These are phyloP conservation scores for Temnothorax rugatulus DNA, from an alignment of 2,888 invertebrate genomes.

Conservation along the genomic window DNA sequence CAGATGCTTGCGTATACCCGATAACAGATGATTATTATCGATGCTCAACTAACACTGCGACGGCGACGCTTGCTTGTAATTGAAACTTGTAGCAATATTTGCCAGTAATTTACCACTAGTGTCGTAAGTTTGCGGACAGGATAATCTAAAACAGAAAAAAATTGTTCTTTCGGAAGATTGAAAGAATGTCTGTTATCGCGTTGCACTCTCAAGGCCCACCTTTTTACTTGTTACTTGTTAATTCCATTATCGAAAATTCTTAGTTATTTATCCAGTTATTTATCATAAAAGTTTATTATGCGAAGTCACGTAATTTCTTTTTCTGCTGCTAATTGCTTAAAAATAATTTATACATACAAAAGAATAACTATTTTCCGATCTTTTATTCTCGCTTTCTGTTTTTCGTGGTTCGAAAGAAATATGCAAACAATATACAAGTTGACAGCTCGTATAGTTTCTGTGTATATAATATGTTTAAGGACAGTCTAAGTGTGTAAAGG, in stretches of 20 bases:
- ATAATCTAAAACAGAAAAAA: background rate
- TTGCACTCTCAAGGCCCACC: too few species aligned
- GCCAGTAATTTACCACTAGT: background rate
- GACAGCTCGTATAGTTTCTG: background rate
- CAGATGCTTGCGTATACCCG: background rate
- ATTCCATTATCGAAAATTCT: background rate
- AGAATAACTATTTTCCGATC: background rate
- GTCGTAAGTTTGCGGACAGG: background rate
- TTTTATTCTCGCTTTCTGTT: background rate
- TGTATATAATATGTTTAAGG: background rate
- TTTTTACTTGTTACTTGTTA: background rate
- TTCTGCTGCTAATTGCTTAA: background rate
- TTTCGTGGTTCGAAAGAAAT: background rate
- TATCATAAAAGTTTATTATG: background rate
- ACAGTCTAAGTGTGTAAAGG: background rate
- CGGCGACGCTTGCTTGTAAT: constrained; percentile 1
- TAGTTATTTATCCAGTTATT: background rate
- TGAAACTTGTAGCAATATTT: constrained; percentile 1
- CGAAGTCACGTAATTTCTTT: background rate
- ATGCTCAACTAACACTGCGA: background rate
- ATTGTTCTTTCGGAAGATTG: background rate
- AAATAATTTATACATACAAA: background rate
- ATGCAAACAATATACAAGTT: background rate
- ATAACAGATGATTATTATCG: background rate
- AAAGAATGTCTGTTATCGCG: too few species aligned